These are phyloP conservation scores for Sceloporus undulatus DNA, from an alignment of 2,113 vertebrate genomes.

Conservation along the genomic window DNA sequence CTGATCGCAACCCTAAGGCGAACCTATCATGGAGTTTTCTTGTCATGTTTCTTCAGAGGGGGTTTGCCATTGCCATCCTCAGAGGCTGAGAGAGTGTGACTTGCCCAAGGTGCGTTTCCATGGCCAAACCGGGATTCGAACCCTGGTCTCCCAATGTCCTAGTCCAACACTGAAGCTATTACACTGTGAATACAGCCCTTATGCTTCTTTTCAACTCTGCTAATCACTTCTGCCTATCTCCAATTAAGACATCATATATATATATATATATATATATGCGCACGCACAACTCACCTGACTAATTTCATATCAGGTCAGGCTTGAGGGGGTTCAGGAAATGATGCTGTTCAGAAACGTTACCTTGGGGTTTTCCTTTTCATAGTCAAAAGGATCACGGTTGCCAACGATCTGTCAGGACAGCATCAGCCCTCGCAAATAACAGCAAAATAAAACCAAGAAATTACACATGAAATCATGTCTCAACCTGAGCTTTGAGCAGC, in stretches of 20 bases:
- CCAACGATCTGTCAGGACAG: background rate
- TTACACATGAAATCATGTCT: too few relatives aligned
- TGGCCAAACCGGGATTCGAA: too few relatives aligned
- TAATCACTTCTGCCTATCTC: background rate
- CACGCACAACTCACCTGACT: background rate
- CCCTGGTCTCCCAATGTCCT: too few relatives aligned
- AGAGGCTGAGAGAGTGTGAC: too few relatives aligned
- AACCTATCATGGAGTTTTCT: too few relatives aligned
- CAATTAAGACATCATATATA: background rate
- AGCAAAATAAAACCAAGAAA: background rate
- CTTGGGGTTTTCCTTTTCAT: background rate
- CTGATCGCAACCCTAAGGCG: too few relatives aligned
- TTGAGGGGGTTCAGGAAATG: background rate
- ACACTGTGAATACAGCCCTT: background rate
- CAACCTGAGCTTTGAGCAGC: background rate
- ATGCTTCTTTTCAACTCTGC: background rate
- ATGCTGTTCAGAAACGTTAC: background rate
- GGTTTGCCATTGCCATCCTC: too few relatives aligned
- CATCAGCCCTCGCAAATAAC: background rate
- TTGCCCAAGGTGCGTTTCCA: too few relatives aligned
- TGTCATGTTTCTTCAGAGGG: too few relatives aligned
- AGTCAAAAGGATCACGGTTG: background rate
- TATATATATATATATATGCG: too few relatives aligned
- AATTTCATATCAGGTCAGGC: rapidly evolving
- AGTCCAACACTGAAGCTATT: too few relatives aligned